These are phyloP conservation scores for Drepanosiphum platanoidis DNA, from an alignment of 2,888 invertebrate genomes.

Conservation along the genomic window DNA sequence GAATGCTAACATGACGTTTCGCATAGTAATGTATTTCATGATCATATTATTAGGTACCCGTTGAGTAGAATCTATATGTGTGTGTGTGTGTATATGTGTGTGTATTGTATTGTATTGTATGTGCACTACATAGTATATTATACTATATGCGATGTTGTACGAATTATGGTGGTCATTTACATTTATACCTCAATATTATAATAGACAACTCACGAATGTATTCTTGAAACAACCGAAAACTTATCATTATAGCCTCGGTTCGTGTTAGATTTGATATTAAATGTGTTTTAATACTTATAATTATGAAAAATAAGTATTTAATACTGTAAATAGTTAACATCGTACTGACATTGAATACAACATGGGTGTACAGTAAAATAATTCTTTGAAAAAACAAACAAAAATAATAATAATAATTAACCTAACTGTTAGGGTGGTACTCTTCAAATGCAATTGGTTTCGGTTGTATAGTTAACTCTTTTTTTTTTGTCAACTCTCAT, in stretches of 20 bases:
- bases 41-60: slow-evolving; percentile 3
- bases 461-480: background rate
- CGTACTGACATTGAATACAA: background rate
- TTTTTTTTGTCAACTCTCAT: background rate
- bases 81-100: too few species aligned
- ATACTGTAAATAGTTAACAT: slow-evolving; percentile 1
- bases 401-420: too few species aligned
- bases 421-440: background rate
- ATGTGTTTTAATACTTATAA: background rate
- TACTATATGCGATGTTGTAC: too few species aligned
- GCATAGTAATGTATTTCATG: slow-evolving; percentile 15
- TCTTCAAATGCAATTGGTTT: slow-evolving; percentile 25
- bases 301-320: background rate
- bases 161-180: background rate
- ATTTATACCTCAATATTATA: background rate
- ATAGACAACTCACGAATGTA: background rate
- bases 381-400: background rate
- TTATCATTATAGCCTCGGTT: background rate
- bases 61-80: too few species aligned
- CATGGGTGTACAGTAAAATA: background rate
- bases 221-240: background rate
- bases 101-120: too few species aligned
- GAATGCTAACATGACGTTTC: slow-evolving; percentile 4
- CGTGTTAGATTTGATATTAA: background rate
- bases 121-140: too few species aligned